Evolutionary conservation across 2,797 vertebrate species (phyloP), one percentile per base, ranked within the genome.

Genomic region (Clamator glandarius): DNA sequence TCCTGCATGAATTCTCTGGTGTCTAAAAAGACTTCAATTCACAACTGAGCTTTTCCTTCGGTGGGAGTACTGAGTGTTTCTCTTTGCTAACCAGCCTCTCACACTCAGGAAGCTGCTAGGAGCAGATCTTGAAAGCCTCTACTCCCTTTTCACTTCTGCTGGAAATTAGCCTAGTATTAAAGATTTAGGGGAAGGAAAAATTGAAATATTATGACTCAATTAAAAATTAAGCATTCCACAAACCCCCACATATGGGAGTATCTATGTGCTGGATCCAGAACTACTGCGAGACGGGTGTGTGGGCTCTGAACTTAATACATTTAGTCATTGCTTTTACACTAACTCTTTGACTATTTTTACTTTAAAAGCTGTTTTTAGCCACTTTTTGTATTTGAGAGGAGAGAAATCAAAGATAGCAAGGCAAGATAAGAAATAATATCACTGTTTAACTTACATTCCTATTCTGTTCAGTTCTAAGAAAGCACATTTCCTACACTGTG

Each of bases 171-270:
- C 90, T 90, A 78, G 55, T 68, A 95, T 92, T 84, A 76, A 85
- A 90, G 78, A 79, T 29, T 35, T 57, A 73, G 62, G 63, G 59
- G 55, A 88, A 92, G 52, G 77, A 54, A 88, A 90, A 95, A 79
- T 7, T 41, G 80, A 64, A 96, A 91, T 96, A 89, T 90, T 95
- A 77, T 95, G 90, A 94, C 87, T 95, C 94, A 67, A 62, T 92
- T 91, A 61, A 57, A 88, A 91, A 59, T 3, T 12, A 95, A 79
- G 59, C 63, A 44, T 66, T 91, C 90, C 90, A 81, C 87, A 90
- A 93, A 28, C 89, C 89, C 89, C 88, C 73, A 95, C 92, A 15
- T 31, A 66, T 11, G 46, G 57, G 81, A 91, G 77, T 75, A 81
- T 57, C 84, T 83, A 55, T 0, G 6, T 33, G 62, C 84, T 67